Evolutionary conservation across 2,797 vertebrate species (phyloP).

Genomic region (Mormyrops attenuatus): DNA sequence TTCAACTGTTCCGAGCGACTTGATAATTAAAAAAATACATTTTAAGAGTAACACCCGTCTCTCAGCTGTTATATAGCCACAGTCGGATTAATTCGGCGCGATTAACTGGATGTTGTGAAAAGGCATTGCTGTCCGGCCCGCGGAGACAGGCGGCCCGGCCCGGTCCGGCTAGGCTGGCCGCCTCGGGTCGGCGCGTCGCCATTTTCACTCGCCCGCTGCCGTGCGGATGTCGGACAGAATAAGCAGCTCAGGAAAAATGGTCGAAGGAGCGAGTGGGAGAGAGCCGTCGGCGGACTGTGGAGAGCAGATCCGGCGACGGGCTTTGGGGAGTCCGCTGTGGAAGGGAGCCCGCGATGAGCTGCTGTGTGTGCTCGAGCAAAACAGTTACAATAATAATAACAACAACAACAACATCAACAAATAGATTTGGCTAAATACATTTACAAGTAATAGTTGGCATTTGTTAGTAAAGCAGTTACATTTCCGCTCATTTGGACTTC

Average conservation of each 20-base stretch:
- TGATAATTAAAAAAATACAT: background rate
- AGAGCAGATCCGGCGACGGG: background rate
- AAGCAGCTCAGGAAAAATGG: slow-evolving; percentile 18
- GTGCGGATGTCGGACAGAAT: background rate
- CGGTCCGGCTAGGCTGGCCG: background rate
- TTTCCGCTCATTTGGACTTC: background rate
- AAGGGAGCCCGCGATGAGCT: background rate
- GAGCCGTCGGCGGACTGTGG: background rate
- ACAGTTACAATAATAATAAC: background rate
- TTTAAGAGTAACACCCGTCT: background rate
- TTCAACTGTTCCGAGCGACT: background rate
- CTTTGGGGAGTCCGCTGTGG: background rate
- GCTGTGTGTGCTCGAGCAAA: background rate
- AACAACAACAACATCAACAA: background rate
- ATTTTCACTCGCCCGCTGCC: slow-evolving; percentile 19
- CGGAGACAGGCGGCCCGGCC: background rate
- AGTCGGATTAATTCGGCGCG: background rate
- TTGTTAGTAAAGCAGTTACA: background rate
- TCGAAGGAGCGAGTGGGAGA: background rate
- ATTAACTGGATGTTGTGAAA: background rate
- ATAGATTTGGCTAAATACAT: background rate
- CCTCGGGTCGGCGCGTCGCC: slow-evolving; percentile 13
- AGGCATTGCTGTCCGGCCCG: background rate
- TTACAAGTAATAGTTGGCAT: background rate
- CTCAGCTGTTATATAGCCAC: background rate